phyloP scores from a whole-genome alignment of 2,797 vertebrate species.

The Melanotaenia trifasciata region DNA sequence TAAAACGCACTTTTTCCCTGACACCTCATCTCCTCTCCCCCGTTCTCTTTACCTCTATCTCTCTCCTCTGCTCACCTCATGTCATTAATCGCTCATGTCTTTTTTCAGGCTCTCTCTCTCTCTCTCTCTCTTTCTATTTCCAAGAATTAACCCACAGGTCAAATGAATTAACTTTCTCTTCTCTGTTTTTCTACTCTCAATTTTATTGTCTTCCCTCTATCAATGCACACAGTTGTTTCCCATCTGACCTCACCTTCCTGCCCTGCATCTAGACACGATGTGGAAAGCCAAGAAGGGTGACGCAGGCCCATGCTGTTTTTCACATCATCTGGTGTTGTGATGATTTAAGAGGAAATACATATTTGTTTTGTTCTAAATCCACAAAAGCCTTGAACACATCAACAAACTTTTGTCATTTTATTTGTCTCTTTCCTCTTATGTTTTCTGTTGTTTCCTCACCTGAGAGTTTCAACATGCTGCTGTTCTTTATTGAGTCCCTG shows the following conservation, averaged over 20 bases:
- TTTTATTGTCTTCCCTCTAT: constrained; percentile 52
- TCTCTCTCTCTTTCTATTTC: constrained; percentile 28
- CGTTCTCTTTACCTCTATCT: constrained; percentile 47
- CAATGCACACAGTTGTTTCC: constrained; percentile 71
- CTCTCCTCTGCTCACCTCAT: constrained; percentile 22
- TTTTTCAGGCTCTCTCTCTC: constrained; percentile 26
- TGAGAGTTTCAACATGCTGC: constrained; percentile 74
- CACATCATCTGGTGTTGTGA: constrained; percentile 18
- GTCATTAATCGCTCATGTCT: constrained; percentile 26
- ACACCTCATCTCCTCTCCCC: constrained; percentile 41
- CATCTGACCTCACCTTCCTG: constrained; percentile 71
- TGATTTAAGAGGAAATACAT: background rate
- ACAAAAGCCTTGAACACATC: constrained; percentile 3
- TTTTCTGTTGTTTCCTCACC: constrained; percentile 75
- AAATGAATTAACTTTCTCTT: constrained; percentile 48
- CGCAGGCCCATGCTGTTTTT: constrained; percentile 23
- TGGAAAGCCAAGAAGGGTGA: constrained; percentile 46
- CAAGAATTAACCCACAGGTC: constrained; percentile 54
- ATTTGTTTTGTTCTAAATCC: constrained; percentile 9
- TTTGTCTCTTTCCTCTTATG: constrained; percentile 17
- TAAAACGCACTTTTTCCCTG: constrained; percentile 35
- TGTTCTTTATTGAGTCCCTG: constrained; percentile 77
- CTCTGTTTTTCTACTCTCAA: constrained; percentile 38
- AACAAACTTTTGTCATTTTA: background rate
- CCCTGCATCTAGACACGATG: constrained; percentile 54